Conservation (phyloP, 2,888 invertebrate species). For the Rhagium mordax region DNA sequence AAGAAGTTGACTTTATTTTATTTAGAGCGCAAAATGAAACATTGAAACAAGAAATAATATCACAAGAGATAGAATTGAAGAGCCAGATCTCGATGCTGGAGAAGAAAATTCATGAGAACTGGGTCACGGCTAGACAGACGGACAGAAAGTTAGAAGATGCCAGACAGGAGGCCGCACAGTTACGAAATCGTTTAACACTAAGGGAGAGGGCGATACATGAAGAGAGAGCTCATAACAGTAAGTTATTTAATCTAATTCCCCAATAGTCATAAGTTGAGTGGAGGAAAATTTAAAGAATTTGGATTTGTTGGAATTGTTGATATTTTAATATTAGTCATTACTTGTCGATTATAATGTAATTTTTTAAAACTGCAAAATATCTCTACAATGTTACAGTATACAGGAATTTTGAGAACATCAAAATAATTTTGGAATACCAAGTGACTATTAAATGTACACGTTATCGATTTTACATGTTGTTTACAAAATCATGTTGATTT, state of each 20-base stretch:
- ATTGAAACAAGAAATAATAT: constrained; percentile 88
- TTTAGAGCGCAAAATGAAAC: constrained; percentile 74
- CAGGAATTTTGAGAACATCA: no score
- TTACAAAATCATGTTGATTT: constrained; percentile 30
- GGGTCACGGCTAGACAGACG: constrained; percentile 87
- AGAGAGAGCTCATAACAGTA: constrained; percentile 72
- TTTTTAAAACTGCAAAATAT: no score
- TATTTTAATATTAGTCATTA: no score
- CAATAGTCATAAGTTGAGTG: background rate
- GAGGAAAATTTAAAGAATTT: no score
- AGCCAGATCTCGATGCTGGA: constrained; percentile 85
- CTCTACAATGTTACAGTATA: no score
- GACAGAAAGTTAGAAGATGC: constrained; percentile 88
- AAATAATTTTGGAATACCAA: no score
- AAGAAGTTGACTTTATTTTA: no score
- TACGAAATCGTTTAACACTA: constrained; percentile 76
- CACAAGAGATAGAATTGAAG: constrained; percentile 82
- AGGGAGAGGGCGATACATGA: constrained; percentile 72
- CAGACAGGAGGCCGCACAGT: constrained; percentile 79
- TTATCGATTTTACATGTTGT: no score
- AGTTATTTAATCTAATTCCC: constrained; percentile 57
- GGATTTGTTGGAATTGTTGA: no score
- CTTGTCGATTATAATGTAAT: no score
- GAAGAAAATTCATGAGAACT: constrained; percentile 88
- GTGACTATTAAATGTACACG: no score